Evolutionary conservation across 2,888 invertebrate species (phyloP), one percentile per base, ranked within the genome.

Genomic region (Pseudolycoriella hygida): DNA sequence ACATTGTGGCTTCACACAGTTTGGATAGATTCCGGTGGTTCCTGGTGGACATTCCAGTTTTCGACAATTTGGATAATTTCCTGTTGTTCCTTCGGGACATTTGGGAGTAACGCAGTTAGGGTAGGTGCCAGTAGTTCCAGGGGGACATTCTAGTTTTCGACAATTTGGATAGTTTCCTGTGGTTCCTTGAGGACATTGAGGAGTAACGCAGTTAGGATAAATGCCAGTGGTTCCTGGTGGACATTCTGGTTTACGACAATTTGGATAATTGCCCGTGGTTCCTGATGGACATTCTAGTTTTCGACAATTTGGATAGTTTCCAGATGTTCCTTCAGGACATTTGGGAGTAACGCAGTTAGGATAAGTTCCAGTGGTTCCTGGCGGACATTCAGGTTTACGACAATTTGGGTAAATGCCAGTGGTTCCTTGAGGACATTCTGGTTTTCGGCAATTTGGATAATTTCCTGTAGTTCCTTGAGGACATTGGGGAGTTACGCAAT

Each of bases 201-300:
- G 43, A 11, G 2, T 43, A 12, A 12, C 5, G 15, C 43, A 43
- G 11, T 43, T 32, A 31, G 43, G 43, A 43, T 43, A 43, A 6
- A 17, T 12, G 30, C 43, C 43, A 2, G 17, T 17, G 15, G 32
- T 31, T 43, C 43, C 43, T 4, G 32, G 17, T 31, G 43, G 43
- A 32, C 43, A 43, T 14, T 43, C 12, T 31, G 43, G 43, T 34
- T 43, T 43, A 6, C n/a, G 17, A 14, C 43, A 43, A 43, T 43
- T 32, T 17, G 43, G 43, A 32, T 43, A 43, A 11, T 12, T 3
- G 2, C 43, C 43, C 2, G 30, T 30, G 3, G 25, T 42, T 14
- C 42, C 42, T 42, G 17, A 11, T 20, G 42, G 43, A 17, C 43
- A 43, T 34, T 43, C 32, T 15, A 17, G 43, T 43, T 32, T 43